Base-by-base conservation (phyloP, 2,797 vertebrate species). In the Pangasius djambal region DNA sequence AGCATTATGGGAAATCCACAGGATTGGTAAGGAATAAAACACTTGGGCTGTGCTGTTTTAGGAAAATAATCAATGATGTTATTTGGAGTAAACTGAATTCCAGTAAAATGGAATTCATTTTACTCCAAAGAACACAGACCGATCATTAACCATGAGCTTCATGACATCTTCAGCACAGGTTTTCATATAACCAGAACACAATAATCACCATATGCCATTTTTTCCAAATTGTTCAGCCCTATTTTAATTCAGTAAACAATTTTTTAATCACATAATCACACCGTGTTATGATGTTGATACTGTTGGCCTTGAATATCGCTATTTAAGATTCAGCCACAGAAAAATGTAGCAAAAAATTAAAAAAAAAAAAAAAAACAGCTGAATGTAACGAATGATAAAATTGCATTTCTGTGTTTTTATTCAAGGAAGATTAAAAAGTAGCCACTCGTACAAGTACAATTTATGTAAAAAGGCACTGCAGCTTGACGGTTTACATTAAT, bases 1-100 rank as follows among this genome's bases (percentile, higher is more conserved):
- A 20, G 88, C 25, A 31, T 31, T 89, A 28, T 87, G 52, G 72
- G 74, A 44, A 72, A 50, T 28, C 25, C 18, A 81, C 55, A 37
- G 31, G 78, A 81, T 37, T 59, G 28, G 77, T 18, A 34, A 57
- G 20, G 52, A 4, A 10, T 4, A 20, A 61, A 55, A 79, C n/a
- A 63, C 13, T 16, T 44, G 28, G 15, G 25, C 28, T 28, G 57
- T 28, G 12, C 13, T 25, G 9, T 8, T 63, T 63, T 83, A n/a
- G 57, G 40, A 59, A 83, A 83, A 83, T 59, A 61, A 83, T 28
- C 20, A 63, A 61, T 83, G 10, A 4, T 13, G 34, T 28, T 83
- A 59, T 83, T 63, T 20, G 18, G 5, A 13, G 10, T 50, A 2
- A 44, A 77, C n/a, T 48, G 25, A 50, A 77, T 77, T 77, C 34